Evolutionary conservation across 2,113 vertebrate species (phyloP).

Genomic region (Antennarius striatus): DNA sequence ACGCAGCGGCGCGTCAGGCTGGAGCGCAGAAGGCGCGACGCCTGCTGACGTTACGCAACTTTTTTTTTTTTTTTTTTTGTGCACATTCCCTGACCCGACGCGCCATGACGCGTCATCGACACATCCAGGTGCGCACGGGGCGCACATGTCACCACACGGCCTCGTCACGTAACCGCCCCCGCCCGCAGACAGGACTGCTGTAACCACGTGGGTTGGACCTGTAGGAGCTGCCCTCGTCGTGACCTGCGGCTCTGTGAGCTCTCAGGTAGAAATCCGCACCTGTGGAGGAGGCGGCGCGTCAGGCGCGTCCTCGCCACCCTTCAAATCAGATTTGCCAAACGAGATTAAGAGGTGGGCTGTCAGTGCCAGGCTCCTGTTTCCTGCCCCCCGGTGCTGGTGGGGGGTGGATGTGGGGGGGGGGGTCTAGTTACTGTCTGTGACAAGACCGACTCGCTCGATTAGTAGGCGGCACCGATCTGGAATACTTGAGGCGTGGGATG

Average conservation of each 20-base stretch:
- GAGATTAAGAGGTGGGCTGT: slow-evolving; percentile 51
- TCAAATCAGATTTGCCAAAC: slow-evolving; percentile 61
- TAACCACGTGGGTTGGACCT: slow-evolving; percentile 26
- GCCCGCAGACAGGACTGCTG: not conserved
- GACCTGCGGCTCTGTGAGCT: not conserved
- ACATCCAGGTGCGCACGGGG: not conserved
- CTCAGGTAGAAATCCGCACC: not conserved
- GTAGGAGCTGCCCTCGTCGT: not conserved
- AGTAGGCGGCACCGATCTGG: slow-evolving; percentile 40
- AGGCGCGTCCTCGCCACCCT: slow-evolving; percentile 6
- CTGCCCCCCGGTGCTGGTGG: slow-evolving; percentile 23
- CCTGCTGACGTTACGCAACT: not conserved
- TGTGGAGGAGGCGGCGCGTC: not conserved
- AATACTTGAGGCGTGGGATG: not conserved
- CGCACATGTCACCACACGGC: slow-evolving; percentile 27
- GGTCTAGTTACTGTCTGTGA: slow-evolving; percentile 62
- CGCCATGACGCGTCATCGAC: slow-evolving; percentile 2
- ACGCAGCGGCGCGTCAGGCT: not conserved
- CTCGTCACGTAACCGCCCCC: not conserved
- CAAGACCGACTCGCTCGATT: slow-evolving; percentile 62
- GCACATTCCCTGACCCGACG: not conserved
- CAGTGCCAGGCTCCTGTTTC: slow-evolving; percentile 55
- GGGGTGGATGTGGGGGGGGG: slow-evolving; percentile 46
- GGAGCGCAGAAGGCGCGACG: not conserved
- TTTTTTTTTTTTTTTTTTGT: not conserved